These are phyloP conservation scores for Tachyglossus aculeatus DNA, from an alignment of 2,797 vertebrate species.

Conservation along the genomic window DNA sequence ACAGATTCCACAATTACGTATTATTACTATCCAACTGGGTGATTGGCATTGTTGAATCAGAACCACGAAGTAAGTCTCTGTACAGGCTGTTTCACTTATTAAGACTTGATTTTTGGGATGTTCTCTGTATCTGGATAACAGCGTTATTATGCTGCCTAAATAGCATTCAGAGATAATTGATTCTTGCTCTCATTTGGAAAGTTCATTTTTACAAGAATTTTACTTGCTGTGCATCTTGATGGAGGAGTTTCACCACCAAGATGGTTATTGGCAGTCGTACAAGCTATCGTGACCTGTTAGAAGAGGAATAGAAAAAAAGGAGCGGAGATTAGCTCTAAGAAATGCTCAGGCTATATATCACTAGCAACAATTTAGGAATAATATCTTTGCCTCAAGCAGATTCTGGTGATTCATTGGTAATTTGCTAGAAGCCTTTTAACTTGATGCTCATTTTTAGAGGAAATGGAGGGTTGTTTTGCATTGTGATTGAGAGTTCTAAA, in stretches of 20 bases:
- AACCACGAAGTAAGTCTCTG: too few relatives aligned
- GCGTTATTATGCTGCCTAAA: too few relatives aligned
- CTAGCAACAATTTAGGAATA: slow-evolving; percentile 48
- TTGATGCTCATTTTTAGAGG: slow-evolving; percentile 62
- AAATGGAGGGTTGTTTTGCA: slow-evolving; percentile 56
- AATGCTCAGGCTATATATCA: slow-evolving; percentile 46
- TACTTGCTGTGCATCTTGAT: slow-evolving; percentile 17
- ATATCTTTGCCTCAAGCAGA: slow-evolving; percentile 53
- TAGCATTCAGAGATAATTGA: too few relatives aligned
- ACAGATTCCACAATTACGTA: too few relatives aligned
- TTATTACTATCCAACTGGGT: too few relatives aligned
- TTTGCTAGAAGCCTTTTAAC: slow-evolving; percentile 64
- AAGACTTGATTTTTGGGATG: too few relatives aligned
- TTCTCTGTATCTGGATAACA: too few relatives aligned
- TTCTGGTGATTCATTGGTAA: slow-evolving; percentile 63
- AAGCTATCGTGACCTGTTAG: slow-evolving; percentile 57
- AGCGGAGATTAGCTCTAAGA: slow-evolving; percentile 53
- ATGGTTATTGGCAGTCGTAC: slow-evolving; percentile 53
- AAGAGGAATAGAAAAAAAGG: slow-evolving; percentile 53
- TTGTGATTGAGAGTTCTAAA: slow-evolving; percentile 54
- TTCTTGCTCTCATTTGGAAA: background rate
- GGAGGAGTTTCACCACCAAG: slow-evolving; percentile 46
- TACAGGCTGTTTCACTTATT: too few relatives aligned
- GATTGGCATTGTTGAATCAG: too few relatives aligned
- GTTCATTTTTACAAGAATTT: rapidly evolving